phyloP scores from a whole-genome alignment of 2,797 vertebrate species.

The Adrianichthys oophorus region DNA sequence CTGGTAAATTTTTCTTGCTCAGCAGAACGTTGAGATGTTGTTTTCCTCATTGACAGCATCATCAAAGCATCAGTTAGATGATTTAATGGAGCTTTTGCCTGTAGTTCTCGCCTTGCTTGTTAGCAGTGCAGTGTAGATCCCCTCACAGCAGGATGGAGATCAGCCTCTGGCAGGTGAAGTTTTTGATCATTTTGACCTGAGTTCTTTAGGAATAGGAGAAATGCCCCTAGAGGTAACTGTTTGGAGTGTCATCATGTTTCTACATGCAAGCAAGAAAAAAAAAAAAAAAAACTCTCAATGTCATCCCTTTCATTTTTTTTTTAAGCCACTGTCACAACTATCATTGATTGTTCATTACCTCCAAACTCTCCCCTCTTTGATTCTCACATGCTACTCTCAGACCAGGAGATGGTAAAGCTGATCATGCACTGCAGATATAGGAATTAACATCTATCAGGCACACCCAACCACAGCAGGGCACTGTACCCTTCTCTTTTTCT shows the following conservation, averaged over 20 bases:
- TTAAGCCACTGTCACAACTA: conserved; percentile 8
- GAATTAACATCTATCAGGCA: conserved; percentile 19
- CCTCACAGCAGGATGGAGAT: neutral
- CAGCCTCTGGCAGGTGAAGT: neutral
- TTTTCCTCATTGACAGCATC: neutral
- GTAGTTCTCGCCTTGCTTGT: conserved; percentile 3
- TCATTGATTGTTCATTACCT: conserved; percentile 21
- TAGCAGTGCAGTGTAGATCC: conserved; percentile 1
- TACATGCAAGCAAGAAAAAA: conserved; percentile 6
- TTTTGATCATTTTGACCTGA: conserved; percentile 10
- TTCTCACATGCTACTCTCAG: conserved; percentile 15
- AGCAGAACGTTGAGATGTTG: neutral
- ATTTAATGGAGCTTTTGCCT: neutral
- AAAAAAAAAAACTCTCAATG: neutral
- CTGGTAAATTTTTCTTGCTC: neutral
- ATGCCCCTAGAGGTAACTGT: neutral
- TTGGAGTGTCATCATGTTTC: neutral
- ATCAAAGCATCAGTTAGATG: conserved; percentile 1
- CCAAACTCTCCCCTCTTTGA: conserved; percentile 12
- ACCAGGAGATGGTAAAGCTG: conserved; percentile 32
- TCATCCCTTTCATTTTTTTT: neutral
- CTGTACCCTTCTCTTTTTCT: conserved; percentile 15
- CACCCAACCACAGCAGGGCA: conserved; percentile 6
- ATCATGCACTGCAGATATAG: conserved; percentile 18
- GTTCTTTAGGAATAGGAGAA: neutral